Conservation (phyloP, 1,140 invertebrate species). For the Drosophila cardini region DNA sequence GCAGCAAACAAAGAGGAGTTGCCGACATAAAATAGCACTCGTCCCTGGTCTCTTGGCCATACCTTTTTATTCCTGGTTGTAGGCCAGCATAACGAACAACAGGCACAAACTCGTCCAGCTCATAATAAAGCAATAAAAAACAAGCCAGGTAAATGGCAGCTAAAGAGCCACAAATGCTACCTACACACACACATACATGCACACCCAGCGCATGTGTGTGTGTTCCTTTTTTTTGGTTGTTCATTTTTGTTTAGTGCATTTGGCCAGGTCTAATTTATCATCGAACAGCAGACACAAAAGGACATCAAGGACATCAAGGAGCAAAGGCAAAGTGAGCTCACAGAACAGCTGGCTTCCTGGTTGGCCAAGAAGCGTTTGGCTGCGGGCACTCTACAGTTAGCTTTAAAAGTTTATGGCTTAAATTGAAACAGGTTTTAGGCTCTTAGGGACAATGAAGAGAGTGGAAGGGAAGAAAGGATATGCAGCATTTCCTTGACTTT, state of each 20-base stretch:
- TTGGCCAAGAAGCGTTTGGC: constrained; percentile 29
- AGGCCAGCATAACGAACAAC: constrained; percentile 38
- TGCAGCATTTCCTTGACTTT: constrained; percentile 12
- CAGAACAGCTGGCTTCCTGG: constrained; percentile 78
- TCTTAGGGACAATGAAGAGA: background rate
- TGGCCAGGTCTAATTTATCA: constrained; percentile 73
- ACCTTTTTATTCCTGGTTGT: constrained; percentile 3
- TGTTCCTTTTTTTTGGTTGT: constrained; percentile 9
- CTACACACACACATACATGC: constrained; percentile 11
- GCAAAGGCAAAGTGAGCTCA: constrained; percentile 29
- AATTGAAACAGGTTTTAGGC: constrained; percentile 74
- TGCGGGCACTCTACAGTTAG: constrained; percentile 25
- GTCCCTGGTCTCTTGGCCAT: constrained; percentile 14
- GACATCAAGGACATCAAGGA: constrained; percentile 7
- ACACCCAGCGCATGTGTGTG: background rate
- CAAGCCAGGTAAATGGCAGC: constrained; percentile 63
- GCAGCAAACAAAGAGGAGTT: constrained; percentile 25
- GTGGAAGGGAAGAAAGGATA: constrained; percentile 14
- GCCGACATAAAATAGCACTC: constrained; percentile 4
- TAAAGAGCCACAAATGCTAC: constrained; percentile 71
- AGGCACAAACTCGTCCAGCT: constrained; percentile 44
- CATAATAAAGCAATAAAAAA: constrained; percentile 81
- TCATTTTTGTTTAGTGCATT: constrained; percentile 30
- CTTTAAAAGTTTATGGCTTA: constrained; percentile 68
- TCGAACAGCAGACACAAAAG: constrained; percentile 65